Percentiles rank a stretch among this genome's conserved stretches.
Evolutionary conservation across 2,113 vertebrate species (phyloP).

Genomic region (Nematolebias whitei): DNA sequence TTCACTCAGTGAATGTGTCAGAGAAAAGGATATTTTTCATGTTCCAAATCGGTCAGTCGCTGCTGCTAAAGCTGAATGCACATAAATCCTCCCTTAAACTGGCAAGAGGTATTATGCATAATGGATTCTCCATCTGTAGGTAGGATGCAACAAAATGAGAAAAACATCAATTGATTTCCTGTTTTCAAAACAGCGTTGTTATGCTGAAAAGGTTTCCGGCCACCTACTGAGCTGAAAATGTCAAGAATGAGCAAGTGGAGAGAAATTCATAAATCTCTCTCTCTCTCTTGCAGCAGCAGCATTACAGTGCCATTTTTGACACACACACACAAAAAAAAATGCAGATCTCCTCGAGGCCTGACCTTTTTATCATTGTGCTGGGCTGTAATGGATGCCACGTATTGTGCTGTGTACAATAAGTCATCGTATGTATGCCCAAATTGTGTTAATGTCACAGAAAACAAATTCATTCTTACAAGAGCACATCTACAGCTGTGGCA

Average conservation of each 20-base stretch:
- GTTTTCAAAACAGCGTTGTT: slow-evolving; percentile 41
- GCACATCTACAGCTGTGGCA: slow-evolving; percentile 19
- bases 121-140: slow-evolving; percentile 1
- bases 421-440: slow-evolving; percentile 5
- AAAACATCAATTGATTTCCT: slow-evolving; percentile 35
- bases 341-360: slow-evolving; percentile 50
- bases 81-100: background rate
- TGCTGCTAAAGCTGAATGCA: background rate
- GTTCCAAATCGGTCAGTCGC: background rate
- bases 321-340: slow-evolving; percentile 19
- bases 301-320: slow-evolving; percentile 39
- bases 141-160: slow-evolving; percentile 3
- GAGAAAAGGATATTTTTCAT: too few species aligned
- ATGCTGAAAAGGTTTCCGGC: slow-evolving; percentile 36
- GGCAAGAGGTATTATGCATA: slow-evolving; percentile 3
- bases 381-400: slow-evolving; percentile 43
- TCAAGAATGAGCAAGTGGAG: slow-evolving; percentile 45
- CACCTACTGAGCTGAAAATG: slow-evolving; percentile 61
- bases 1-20: too few species aligned
- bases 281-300: background rate
- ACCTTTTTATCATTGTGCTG: slow-evolving; percentile 48
- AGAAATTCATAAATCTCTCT: slow-evolving; percentile 43
- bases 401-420: slow-evolving; percentile 1
- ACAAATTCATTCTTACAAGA: slow-evolving; percentile 1
- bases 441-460: slow-evolving; percentile 11